Conservation (phyloP, 2,113 vertebrate species). For the Struthio camelus region DNA sequence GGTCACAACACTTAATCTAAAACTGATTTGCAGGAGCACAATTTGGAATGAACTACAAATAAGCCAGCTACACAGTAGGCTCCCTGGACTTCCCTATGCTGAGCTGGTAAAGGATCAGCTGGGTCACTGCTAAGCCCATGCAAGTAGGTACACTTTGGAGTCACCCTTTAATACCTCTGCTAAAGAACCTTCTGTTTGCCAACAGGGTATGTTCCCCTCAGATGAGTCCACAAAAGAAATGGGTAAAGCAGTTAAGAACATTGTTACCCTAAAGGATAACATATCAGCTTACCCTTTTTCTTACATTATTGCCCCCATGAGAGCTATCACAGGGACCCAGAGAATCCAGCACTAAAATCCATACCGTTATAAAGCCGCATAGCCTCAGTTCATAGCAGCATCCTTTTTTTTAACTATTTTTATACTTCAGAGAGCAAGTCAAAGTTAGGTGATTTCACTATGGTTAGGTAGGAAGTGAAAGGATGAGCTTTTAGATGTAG, state of each 20-base stretch:
- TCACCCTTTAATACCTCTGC: neutral
- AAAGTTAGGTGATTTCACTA: neutral
- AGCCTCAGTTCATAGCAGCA: neutral
- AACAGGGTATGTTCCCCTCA: conserved; percentile 36
- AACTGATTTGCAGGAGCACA: neutral
- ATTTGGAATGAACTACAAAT: neutral
- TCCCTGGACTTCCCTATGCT: neutral
- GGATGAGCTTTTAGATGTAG: neutral
- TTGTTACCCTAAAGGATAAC: conserved; percentile 5
- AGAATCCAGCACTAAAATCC: neutral
- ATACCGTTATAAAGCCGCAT: neutral
- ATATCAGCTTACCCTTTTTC: conserved; percentile 28
- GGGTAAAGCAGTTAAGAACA: neutral
- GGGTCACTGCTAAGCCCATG: neutral
- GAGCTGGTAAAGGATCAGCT: neutral
- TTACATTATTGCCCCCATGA: neutral
- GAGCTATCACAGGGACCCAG: neutral
- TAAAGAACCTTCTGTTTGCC: conserved; percentile 47
- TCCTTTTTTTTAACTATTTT: neutral
- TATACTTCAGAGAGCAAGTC: neutral
- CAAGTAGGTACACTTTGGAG: conserved; percentile 58
- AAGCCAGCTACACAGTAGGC: neutral
- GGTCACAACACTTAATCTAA: neutral
- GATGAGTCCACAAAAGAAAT: neutral
- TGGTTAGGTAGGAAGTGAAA: neutral